These are phyloP conservation scores for Peromyscus leucopus DNA, from an alignment of 2,113 vertebrate genomes.

Conservation along the genomic window DNA sequence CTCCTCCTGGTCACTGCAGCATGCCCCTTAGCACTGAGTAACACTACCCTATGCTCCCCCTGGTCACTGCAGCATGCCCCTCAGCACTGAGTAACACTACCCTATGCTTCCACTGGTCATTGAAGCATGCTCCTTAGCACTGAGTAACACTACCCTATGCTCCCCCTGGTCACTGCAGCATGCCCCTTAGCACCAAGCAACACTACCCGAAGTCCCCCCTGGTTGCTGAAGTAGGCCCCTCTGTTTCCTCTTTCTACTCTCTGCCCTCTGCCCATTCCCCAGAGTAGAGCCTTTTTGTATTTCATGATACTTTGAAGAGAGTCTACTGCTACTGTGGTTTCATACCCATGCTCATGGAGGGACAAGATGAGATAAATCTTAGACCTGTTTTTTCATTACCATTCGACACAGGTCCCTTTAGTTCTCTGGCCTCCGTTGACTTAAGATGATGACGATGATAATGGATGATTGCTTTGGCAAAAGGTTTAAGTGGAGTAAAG, in stretches of 20 bases:
- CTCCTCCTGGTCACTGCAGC: background rate
- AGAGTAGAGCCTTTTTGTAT: background rate
- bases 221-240: too few species aligned
- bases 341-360: background rate
- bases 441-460: slow-evolving; percentile 7
- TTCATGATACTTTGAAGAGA: background rate
- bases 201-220: too few species aligned
- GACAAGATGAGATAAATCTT: slow-evolving; percentile 3
- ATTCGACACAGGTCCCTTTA: background rate
- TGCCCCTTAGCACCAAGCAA: too few species aligned
- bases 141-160: too few species aligned
- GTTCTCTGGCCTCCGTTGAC: background rate
- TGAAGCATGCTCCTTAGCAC: too few species aligned
- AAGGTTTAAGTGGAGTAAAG: slow-evolving; percentile 32
- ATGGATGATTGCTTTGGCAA: slow-evolving; percentile 19
- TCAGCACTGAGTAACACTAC: too few species aligned
- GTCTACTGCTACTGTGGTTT: background rate
- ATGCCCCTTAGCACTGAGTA: background rate
- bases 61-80: too few species aligned
- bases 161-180: background rate
- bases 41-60: too few species aligned
- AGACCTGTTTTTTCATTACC: slow-evolving; percentile 28
- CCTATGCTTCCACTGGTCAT: too few species aligned
- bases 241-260: background rate
- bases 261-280: rapidly evolving